These are phyloP conservation scores for Cettia cetti DNA, from an alignment of 2,113 vertebrate species.

Conservation along the genomic window DNA sequence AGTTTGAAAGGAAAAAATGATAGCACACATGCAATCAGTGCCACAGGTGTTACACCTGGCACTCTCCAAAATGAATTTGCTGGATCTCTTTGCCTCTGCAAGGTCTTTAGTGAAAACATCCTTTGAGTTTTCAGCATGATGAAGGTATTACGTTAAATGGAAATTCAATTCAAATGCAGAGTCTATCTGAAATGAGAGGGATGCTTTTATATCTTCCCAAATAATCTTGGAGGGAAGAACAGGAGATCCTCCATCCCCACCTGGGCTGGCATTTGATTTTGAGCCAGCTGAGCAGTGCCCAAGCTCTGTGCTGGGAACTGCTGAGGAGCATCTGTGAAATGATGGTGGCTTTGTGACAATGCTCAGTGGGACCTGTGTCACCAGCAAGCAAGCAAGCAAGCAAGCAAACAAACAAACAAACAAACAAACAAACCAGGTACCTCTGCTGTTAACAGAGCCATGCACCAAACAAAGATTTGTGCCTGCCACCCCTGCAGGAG, in stretches of 20 bases:
- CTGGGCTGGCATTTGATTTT: neutral
- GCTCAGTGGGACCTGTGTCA: neutral
- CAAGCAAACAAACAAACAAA: neutral
- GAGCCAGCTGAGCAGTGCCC: neutral
- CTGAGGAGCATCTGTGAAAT: neutral
- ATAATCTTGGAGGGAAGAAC: neutral
- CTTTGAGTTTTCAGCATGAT: neutral
- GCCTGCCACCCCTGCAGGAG: neutral
- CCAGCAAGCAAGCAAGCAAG: neutral
- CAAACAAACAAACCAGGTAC: neutral
- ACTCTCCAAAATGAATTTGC: neutral
- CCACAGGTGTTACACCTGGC: neutral
- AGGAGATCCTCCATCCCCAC: neutral
- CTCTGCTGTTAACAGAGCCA: neutral
- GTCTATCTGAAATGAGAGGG: neutral
- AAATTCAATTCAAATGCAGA: neutral
- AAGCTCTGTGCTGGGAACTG: neutral
- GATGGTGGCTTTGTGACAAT: too few relatives aligned
- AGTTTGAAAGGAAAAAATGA: neutral
- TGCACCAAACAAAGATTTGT: conserved; percentile 4
- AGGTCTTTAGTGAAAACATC: neutral
- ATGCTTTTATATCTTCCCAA: neutral
- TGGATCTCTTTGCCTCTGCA: neutral
- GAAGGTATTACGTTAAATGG: neutral
- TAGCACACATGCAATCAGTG: neutral